phyloP scores from a whole-genome alignment of 2,888 invertebrate genomes.

The Drosophila antonietae region DNA sequence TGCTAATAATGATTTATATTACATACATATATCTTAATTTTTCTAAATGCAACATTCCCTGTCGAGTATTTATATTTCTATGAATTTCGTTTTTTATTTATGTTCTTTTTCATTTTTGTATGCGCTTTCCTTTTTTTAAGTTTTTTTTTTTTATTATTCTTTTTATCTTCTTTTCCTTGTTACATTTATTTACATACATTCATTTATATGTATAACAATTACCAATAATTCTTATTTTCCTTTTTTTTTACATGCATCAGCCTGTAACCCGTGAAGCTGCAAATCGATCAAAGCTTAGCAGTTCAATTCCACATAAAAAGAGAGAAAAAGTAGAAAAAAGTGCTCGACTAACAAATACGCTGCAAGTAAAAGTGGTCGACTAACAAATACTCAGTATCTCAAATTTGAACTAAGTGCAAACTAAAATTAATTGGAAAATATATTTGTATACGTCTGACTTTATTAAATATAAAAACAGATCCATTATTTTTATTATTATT shows the following conservation, averaged over 20 bases:
- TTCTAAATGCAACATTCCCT: background rate
- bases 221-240: no score
- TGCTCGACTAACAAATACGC: background rate
- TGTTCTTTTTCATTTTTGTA: background rate
- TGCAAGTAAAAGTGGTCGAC: background rate
- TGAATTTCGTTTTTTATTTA: background rate
- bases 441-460: background rate
- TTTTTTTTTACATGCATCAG: background rate
- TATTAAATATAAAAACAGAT: no score
- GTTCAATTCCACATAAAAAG: background rate
- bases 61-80: background rate
- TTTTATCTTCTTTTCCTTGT: background rate
- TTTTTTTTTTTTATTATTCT: background rate
- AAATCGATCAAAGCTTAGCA: constrained; percentile 10
- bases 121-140: no score
- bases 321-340: background rate
- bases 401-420: background rate
- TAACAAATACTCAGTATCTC: background rate
- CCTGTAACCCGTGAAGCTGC: background rate
- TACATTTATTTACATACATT: background rate
- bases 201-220: background rate
- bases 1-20: no score
- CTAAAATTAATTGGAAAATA: background rate
- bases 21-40: no score
- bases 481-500: no score